These are phyloP conservation scores for Hypena proboscidalis DNA, from an alignment of 2,888 invertebrate species.

Conservation along the genomic window DNA sequence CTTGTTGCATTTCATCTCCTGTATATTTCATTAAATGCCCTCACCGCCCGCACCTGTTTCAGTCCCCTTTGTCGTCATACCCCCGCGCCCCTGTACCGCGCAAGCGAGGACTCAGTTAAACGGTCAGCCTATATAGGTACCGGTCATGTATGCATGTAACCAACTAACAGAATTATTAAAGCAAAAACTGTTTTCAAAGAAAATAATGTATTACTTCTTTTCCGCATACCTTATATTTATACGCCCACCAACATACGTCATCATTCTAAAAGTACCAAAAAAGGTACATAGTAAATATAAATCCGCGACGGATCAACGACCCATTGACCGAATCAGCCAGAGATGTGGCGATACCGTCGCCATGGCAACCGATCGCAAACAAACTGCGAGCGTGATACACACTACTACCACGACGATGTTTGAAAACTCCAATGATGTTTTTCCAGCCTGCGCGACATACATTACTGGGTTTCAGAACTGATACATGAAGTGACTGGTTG, in stretches of 20 bases:
- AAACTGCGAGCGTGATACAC: constrained; percentile 32
- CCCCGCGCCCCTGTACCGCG: no score
- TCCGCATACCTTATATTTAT: constrained; percentile 19
- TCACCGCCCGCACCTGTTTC: no score
- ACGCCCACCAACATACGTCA: constrained; percentile 13
- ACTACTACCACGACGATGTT: not conserved
- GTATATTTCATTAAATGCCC: no score
- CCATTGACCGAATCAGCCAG: constrained; percentile 66
- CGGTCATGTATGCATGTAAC: no score
- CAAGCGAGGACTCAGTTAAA: no score
- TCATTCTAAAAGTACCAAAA: constrained; percentile 26
- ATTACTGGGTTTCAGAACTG: constrained; percentile 1
- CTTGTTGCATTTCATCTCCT: no score
- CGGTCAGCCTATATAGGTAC: no score
- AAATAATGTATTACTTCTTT: not conserved
- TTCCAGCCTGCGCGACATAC: not conserved
- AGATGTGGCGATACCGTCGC: constrained; percentile 75
- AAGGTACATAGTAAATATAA: constrained; percentile 38
- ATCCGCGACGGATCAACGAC: constrained; percentile 66
- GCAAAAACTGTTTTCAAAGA: no score
- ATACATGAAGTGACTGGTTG: accelerated
- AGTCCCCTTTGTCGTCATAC: no score
- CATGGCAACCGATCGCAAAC: constrained; percentile 68
- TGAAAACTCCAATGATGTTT: not conserved
- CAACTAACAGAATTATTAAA: no score